These are phyloP conservation scores for Percopsis omiscomaycus DNA, from an alignment of 2,797 vertebrate species.

Conservation along the genomic window DNA sequence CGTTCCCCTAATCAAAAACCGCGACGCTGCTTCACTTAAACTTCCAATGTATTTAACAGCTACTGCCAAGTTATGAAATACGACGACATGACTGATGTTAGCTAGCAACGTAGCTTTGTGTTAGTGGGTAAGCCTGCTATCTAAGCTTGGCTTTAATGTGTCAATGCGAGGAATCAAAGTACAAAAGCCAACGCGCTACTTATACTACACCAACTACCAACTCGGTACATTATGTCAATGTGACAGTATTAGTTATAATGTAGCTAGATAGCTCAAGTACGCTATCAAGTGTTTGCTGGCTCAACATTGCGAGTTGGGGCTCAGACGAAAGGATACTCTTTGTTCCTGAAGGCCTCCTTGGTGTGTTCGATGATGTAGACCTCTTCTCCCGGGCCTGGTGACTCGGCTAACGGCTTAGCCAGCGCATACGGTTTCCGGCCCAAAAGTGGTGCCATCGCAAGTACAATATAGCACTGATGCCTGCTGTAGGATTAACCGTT, in stretches of 20 bases:
- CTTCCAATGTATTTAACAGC: too few relatives aligned
- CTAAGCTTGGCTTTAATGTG: slow-evolving; percentile 24
- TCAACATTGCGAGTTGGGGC: slow-evolving; percentile 12
- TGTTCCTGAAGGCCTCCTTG: slow-evolving; percentile 95
- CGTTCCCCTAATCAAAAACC: too few relatives aligned
- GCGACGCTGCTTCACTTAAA: too few relatives aligned
- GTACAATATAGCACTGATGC: slow-evolving; percentile 46
- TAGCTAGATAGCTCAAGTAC: not conserved
- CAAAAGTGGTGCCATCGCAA: slow-evolving; percentile 91
- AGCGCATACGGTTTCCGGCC: slow-evolving; percentile 96
- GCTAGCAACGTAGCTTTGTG: not conserved
- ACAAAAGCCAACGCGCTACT: slow-evolving; percentile 21
- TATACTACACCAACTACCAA: not conserved
- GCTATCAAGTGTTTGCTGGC: not conserved
- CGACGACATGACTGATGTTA: not conserved
- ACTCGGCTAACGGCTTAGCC: slow-evolving; percentile 83
- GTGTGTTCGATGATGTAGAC: slow-evolving; percentile 90
- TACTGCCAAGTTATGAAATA: not conserved
- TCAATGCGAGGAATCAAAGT: slow-evolving; percentile 28
- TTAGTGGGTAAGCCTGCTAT: slow-evolving; percentile 34
- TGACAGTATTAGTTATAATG: not conserved
- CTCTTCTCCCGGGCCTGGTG: slow-evolving; percentile 82
- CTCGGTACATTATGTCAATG: too few relatives aligned
- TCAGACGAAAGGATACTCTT: slow-evolving; percentile 89
- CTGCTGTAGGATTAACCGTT: slow-evolving; percentile 21